Conservation (phyloP, 2,113 vertebrate species). For the Cyanoliseus patagonus region DNA sequence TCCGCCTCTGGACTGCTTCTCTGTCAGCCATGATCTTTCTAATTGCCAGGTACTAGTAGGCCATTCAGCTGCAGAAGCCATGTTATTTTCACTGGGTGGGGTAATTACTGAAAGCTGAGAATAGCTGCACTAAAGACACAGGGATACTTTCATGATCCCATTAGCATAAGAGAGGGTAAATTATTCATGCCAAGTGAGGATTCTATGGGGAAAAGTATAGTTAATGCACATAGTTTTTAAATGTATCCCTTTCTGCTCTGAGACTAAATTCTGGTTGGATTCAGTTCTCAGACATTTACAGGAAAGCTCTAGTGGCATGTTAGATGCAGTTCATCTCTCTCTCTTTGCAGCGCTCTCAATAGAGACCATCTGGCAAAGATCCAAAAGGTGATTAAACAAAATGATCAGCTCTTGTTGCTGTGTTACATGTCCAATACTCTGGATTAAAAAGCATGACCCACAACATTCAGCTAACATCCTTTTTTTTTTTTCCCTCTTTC, state of each 20-base stretch:
- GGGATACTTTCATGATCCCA: slow-evolving; percentile 99
- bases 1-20: slow-evolving; percentile 55
- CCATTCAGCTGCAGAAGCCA: slow-evolving; percentile 79
- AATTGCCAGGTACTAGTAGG: slow-evolving; percentile 77
- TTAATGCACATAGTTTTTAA: slow-evolving; percentile 99
- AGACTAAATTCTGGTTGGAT: slow-evolving; percentile 97
- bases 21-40: slow-evolving; percentile 71
- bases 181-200: slow-evolving; percentile 99
- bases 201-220: slow-evolving; percentile 99
- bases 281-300: slow-evolving; percentile 96
- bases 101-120: slow-evolving; percentile 95
- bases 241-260: slow-evolving; percentile 93
- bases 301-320: slow-evolving; percentile 93
- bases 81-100: slow-evolving; percentile 91
- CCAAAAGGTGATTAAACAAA: slow-evolving; percentile 99
- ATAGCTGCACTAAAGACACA: slow-evolving; percentile 88
- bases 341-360: slow-evolving; percentile 82
- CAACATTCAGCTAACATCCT: slow-evolving; percentile 76
- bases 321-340: slow-evolving; percentile 87
- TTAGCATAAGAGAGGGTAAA: slow-evolving; percentile 99
- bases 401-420: slow-evolving; percentile 95
- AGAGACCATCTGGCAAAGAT: slow-evolving; percentile 94
- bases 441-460: slow-evolving; percentile 86
- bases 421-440: slow-evolving; percentile 88
- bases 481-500: not conserved